A percentile compares a stretch with the other conserved stretches of the same genome.
phyloP scores from a whole-genome alignment of 2,797 vertebrate genomes.

The Leucoraja ocellata region DNA sequence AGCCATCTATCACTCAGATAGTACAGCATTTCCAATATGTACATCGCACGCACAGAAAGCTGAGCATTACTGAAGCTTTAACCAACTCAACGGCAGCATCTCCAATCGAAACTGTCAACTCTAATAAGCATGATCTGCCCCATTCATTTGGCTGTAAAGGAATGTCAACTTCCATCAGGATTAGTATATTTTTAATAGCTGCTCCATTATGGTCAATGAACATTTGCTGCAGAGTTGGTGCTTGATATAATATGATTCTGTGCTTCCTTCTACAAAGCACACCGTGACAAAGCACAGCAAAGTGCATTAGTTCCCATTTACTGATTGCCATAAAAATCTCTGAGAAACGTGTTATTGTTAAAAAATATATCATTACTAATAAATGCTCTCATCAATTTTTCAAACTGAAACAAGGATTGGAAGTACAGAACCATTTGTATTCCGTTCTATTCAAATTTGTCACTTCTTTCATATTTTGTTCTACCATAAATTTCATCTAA shows the following conservation, averaged over 20 bases:
- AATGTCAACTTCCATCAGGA: neutral
- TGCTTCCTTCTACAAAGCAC: neutral
- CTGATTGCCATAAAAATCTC: neutral
- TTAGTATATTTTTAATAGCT: neutral
- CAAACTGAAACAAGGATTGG: neutral
- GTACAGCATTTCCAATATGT: no score
- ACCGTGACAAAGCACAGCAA: neutral
- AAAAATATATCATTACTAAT: neutral
- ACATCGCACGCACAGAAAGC: no score
- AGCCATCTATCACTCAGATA: no score
- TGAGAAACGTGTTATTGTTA: neutral
- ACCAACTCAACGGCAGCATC: no score
- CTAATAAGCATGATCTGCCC: no score
- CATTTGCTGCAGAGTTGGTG: neutral
- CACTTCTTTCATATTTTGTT: neutral
- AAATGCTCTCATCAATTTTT: neutral
- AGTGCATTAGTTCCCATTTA: neutral
- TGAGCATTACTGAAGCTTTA: no score
- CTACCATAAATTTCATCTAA: neutral
- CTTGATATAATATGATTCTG: neutral
- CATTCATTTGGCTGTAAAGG: neutral
- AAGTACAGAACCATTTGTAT: neutral
- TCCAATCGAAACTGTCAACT: no score
- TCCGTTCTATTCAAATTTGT: neutral
- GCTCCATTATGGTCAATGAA: neutral